Percentiles rank a stretch among this genome's conserved stretches.
Evolutionary conservation across 2,888 invertebrate species (phyloP).

Genomic region (Oxyteleia sp.): DNA sequence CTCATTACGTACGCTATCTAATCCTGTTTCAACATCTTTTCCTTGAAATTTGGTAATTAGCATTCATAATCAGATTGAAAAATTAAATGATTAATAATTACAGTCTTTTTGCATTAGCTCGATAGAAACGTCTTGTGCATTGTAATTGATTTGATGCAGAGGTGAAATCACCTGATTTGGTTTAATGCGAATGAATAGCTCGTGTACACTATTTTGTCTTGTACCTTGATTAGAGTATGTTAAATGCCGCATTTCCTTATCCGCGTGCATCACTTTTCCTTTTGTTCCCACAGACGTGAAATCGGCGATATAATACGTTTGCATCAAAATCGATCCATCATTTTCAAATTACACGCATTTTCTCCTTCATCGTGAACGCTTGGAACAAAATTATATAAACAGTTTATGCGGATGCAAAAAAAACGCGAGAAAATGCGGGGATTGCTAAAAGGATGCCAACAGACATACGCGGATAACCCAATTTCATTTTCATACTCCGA

Average conservation of each 20-base stretch:
- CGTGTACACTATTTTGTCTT: slow-evolving; percentile 52
- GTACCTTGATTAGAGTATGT: slow-evolving; percentile 49
- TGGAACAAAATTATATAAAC: too few species aligned
- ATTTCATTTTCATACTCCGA: too few species aligned
- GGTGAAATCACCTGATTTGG: slow-evolving; percentile 65
- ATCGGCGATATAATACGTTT: too few species aligned
- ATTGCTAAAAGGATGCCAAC: too few species aligned
- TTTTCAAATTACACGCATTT: too few species aligned
- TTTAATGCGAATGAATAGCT: slow-evolving; percentile 42
- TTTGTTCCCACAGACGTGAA: too few species aligned
- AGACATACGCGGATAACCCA: too few species aligned
- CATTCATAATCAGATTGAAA: background rate
- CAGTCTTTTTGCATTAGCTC: background rate
- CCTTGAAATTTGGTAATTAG: background rate
- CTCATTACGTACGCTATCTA: background rate
- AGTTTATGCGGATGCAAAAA: too few species aligned
- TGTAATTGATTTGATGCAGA: slow-evolving; percentile 43
- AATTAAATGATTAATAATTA: slow-evolving; percentile 19
- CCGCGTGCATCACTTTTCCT: too few species aligned
- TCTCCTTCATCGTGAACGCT: too few species aligned
- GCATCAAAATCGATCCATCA: too few species aligned
- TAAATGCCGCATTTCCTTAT: slow-evolving; percentile 62
- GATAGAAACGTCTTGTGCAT: slow-evolving; percentile 34
- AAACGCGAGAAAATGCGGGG: too few species aligned
- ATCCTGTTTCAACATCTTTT: background rate